These are phyloP conservation scores for Operophtera brumata DNA, from an alignment of 2,888 invertebrate species.

Conservation along the genomic window DNA sequence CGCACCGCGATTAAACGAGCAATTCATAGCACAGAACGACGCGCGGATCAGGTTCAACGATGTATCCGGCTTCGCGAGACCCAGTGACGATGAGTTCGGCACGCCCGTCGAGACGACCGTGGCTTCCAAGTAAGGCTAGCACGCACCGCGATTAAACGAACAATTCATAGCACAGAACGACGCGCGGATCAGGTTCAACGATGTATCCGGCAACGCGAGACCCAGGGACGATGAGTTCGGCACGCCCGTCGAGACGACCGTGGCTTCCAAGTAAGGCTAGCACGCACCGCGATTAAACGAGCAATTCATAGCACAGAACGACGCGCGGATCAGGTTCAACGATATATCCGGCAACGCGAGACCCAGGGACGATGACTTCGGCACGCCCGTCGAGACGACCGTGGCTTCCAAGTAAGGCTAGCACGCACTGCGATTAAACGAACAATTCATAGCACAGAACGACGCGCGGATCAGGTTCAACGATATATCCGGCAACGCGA, in stretches of 20 bases:
- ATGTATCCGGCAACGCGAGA: slow-evolving; percentile 43
- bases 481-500: slow-evolving; percentile 46
- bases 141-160: slow-evolving; percentile 62
- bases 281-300: slow-evolving; percentile 64
- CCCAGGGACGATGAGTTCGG: slow-evolving; percentile 48
- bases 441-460: slow-evolving; percentile 60
- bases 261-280: slow-evolving; percentile 7
- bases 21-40: slow-evolving; percentile 59
- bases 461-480: slow-evolving; percentile 49
- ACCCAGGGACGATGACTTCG: slow-evolving; percentile 44
- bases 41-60: slow-evolving; percentile 51
- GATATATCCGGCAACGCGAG: slow-evolving; percentile 46
- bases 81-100: slow-evolving; percentile 48
- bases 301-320: slow-evolving; percentile 59
- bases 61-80: slow-evolving; percentile 38
- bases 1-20: slow-evolving; percentile 64
- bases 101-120: slow-evolving; percentile 56
- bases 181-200: slow-evolving; percentile 47
- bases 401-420: slow-evolving; percentile 6
- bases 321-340: slow-evolving; percentile 47
- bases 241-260: slow-evolving; percentile 56
- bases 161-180: slow-evolving; percentile 61
- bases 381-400: slow-evolving; percentile 59
- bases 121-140: slow-evolving; percentile 7
- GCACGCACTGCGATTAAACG: slow-evolving; percentile 61